Conservation (phyloP, 2,888 invertebrate genomes). For the Syritta pipiens region DNA sequence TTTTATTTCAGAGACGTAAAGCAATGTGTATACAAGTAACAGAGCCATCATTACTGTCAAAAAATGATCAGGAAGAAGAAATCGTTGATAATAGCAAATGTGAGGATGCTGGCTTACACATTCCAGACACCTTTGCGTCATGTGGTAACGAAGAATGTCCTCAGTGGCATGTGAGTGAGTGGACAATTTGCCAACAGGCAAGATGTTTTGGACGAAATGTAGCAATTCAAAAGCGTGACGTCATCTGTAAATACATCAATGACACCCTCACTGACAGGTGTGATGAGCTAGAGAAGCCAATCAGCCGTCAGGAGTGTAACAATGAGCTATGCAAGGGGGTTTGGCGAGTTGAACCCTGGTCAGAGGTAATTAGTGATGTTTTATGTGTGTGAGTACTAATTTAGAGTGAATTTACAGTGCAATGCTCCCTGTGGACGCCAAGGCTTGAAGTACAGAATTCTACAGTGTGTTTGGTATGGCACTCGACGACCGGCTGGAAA, state of each 20-base stretch:
- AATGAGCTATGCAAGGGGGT: slow-evolving; percentile 91
- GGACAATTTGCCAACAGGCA: slow-evolving; percentile 86
- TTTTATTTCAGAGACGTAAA: slow-evolving; percentile 73
- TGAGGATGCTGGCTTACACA: slow-evolving; percentile 85
- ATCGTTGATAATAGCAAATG: slow-evolving; percentile 84
- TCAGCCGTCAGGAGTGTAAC: slow-evolving; percentile 88
- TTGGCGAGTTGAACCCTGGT: slow-evolving; percentile 96
- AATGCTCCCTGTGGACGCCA: slow-evolving; percentile 89
- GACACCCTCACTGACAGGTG: slow-evolving; percentile 80
- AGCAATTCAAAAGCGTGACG: slow-evolving; percentile 86
- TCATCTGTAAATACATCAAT: slow-evolving; percentile 80
- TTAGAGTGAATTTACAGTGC: slow-evolving; percentile 83
- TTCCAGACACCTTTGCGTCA: slow-evolving; percentile 83
- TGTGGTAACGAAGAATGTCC: slow-evolving; percentile 87
- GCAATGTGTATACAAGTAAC: slow-evolving; percentile 74
- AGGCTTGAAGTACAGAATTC: slow-evolving; percentile 92
- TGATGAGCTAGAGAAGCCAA: slow-evolving; percentile 86
- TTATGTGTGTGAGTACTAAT: slow-evolving; percentile 11
- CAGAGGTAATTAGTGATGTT: slow-evolving; percentile 84
- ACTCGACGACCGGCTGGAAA: slow-evolving; percentile 91
- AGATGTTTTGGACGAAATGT: slow-evolving; percentile 88
- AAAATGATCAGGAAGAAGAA: too few relatives aligned
- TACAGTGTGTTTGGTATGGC: slow-evolving; percentile 96
- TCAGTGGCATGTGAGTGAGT: slow-evolving; percentile 85
- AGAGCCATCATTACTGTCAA: slow-evolving; percentile 73